These are phyloP conservation scores for Heteromormyrus szaboi DNA, from an alignment of 2,797 vertebrate species.

Conservation along the genomic window DNA sequence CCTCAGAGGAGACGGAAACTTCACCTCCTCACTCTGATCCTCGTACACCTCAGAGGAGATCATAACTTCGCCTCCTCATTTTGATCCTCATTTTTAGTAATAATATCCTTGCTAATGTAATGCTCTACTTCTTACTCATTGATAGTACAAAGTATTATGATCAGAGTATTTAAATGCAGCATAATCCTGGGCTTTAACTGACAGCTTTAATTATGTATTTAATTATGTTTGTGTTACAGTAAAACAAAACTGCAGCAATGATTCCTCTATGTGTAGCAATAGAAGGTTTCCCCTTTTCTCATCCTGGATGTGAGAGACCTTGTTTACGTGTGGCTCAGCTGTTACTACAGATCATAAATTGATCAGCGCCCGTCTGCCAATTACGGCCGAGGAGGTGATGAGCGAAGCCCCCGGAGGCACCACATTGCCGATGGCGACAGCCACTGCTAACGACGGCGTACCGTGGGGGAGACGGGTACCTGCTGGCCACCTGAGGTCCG, in stretches of 20 bases:
- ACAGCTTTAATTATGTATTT: background rate
- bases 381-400: conserved; percentile 36
- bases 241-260: background rate
- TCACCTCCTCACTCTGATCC: background rate
- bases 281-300: background rate
- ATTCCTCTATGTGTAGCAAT: background rate
- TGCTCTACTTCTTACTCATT: background rate
- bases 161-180: background rate
- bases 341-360: conserved; percentile 25
- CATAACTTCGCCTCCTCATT: background rate
- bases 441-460: conserved; percentile 35
- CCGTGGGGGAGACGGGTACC: conserved; percentile 22
- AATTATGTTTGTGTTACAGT: background rate
- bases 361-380: conserved; percentile 25
- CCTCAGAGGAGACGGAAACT: background rate
- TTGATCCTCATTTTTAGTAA: background rate
- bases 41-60: background rate
- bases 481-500: conserved; percentile 36
- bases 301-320: background rate
- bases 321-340: conserved; percentile 23
- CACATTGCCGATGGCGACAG: conserved; percentile 26
- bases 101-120: background rate
- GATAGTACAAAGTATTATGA: background rate
- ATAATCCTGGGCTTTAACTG: background rate
- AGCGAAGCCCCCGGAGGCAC: conserved; percentile 26